Evolutionary conservation across 1,140 invertebrate genomes (phyloP), one percentile per base, ranked within the genome.

Genomic region (Helicoverpa zea): DNA sequence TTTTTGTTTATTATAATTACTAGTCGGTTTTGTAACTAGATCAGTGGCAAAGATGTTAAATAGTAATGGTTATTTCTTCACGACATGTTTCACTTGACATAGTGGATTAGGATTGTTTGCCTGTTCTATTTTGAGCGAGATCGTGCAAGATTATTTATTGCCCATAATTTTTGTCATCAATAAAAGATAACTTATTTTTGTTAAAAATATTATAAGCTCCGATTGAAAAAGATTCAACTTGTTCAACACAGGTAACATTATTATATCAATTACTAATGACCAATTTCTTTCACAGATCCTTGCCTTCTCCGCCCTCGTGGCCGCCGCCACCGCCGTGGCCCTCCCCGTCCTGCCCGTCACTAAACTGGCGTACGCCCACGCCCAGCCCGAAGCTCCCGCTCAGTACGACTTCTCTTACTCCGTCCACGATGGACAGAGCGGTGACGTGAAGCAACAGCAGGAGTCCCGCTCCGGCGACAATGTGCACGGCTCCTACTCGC

Each of bases 401-500:
- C 94, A 95, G 70, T 95, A 95, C 84, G 87, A 94, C 56, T 95
- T 89, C 85, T 87, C 90, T 35, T 95, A 95, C 84, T 91, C 92
- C 18, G 91, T 95, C 58, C 91, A 92, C 52, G 94, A 95, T 84
- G 77, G 88, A 14, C 90, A 90, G 87, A 95, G 86, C 81, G 92
- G 95, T 10, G 94, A 87, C 73, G 49, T 94, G 79, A 94, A 95
- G 86, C 85, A 87, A 68, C 91, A 93, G 80, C 83, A 90, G 70
- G 94, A 95, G 82, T 86, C 86, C 78, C 89, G 94, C 75, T 79
- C 86, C 56, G 96, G 96, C n/a, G 96, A 96, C 84, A 92, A 96
- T 76, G 96, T 97, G 9, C 95, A 96, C 83, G 96, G 96, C 76
- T 94, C 93, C 51, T 96, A 96, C 90, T 96, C 95, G 4, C 87